These are phyloP conservation scores for Euschistus heros DNA, from an alignment of 1,140 invertebrate genomes.

Conservation along the genomic window DNA sequence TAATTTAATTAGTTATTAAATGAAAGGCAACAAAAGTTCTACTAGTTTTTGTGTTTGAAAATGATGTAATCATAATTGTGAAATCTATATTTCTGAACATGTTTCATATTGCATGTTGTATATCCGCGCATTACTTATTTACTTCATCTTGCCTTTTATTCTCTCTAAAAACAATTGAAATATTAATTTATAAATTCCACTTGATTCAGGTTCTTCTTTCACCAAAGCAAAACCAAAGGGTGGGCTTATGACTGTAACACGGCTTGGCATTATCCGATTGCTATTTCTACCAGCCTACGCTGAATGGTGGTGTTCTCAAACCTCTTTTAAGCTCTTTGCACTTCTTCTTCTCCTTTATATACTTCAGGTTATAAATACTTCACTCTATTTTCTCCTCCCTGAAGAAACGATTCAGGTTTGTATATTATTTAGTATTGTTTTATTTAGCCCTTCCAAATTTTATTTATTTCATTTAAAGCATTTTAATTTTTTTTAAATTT, in stretches of 20 bases:
- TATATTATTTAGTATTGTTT: not conserved
- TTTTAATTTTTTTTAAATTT: not conserved
- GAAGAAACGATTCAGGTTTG: constrained; percentile 30
- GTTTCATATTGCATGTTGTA: too few species aligned
- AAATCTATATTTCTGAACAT: too few species aligned
- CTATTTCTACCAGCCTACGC: constrained; percentile 70
- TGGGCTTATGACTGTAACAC: constrained; percentile 67
- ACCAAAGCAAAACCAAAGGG: constrained; percentile 88
- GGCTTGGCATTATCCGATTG: constrained; percentile 64
- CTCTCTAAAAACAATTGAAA: too few species aligned
- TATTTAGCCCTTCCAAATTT: not conserved
- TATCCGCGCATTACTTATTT: too few species aligned
- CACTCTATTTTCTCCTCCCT: constrained; percentile 41
- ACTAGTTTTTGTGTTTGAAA: too few species aligned
- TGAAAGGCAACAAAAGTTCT: too few species aligned
- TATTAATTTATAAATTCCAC: too few species aligned
- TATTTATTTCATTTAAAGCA: not conserved
- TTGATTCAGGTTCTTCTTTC: constrained; percentile 78
- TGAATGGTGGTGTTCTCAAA: constrained; percentile 82
- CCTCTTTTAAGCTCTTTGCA: constrained; percentile 58
- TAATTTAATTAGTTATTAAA: too few species aligned
- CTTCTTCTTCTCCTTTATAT: constrained; percentile 65
- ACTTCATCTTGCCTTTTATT: too few species aligned
- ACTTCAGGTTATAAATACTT: constrained; percentile 59
- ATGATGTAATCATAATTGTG: too few species aligned